These are phyloP conservation scores for Drosophila albomicans DNA, from an alignment of 1,140 invertebrate genomes.

Conservation along the genomic window DNA sequence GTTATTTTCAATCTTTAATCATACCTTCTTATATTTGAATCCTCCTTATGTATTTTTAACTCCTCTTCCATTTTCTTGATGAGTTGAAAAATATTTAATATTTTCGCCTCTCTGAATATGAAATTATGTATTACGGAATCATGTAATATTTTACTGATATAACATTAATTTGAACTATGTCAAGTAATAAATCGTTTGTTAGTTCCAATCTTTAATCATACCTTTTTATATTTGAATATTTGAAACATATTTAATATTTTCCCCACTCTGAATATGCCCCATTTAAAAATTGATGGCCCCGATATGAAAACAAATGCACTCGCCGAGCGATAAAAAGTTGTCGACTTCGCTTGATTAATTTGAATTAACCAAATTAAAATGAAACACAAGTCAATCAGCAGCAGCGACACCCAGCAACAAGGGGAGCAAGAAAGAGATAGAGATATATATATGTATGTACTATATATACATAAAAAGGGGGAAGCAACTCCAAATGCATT, in stretches of 20 bases:
- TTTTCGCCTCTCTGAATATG: neutral
- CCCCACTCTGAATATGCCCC: neutral
- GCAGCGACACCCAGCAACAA: slow-evolving; percentile 45
- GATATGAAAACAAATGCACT: slow-evolving; percentile 51
- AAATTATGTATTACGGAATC: too few relatives aligned
- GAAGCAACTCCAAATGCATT: slow-evolving; percentile 18
- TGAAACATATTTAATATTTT: neutral
- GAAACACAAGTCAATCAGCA: slow-evolving; percentile 68
- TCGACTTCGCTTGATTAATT: slow-evolving; percentile 72
- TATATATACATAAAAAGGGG: neutral
- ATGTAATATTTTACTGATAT: too few relatives aligned
- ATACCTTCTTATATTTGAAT: too few relatives aligned
- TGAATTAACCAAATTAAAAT: slow-evolving; percentile 79
- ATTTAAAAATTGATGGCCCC: neutral
- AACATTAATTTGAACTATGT: too few relatives aligned
- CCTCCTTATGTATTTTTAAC: too few relatives aligned
- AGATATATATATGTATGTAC: neutral
- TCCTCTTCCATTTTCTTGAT: too few relatives aligned
- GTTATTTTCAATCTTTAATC: too few relatives aligned
- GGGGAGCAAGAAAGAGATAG: neutral
- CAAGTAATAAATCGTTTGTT: too few relatives aligned
- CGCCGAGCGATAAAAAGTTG: slow-evolving; percentile 40
- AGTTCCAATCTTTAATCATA: too few relatives aligned
- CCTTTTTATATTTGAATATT: too few relatives aligned
- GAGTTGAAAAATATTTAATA: neutral